Evolutionary conservation across 23 tunicate genomes (phyloP).

Genomic region (Styela clava): DNA sequence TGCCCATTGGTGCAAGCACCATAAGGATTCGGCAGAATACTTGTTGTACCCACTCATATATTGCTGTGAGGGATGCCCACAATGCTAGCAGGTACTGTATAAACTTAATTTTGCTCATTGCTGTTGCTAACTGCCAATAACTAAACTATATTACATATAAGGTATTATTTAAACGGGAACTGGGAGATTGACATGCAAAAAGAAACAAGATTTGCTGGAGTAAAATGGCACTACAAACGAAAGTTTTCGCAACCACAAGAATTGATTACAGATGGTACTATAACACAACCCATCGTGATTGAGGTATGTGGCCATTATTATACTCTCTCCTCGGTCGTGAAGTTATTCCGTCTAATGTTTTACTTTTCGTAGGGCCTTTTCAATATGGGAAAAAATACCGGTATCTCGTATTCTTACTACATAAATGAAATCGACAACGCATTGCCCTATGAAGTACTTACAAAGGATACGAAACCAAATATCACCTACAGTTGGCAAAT

Average conservation of each 20-base stretch:
- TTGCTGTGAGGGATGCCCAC: constrained; percentile 45
- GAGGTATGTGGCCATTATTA: constrained; percentile 38
- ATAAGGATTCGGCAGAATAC: constrained; percentile 42
- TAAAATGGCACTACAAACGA: constrained; percentile 61
- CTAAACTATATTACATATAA: too few relatives aligned
- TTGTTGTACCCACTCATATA: constrained; percentile 82
- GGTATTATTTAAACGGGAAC: constrained; percentile 78
- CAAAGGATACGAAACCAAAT: background rate
- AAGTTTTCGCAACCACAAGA: constrained; percentile 40
- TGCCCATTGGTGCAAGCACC: constrained; percentile 76
- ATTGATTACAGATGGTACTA: constrained; percentile 52
- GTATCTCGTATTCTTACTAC: constrained; percentile 64
- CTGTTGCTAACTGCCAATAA: too few relatives aligned
- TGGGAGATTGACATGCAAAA: constrained; percentile 74
- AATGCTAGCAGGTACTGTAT: constrained; percentile 21
- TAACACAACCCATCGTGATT: constrained; percentile 46
- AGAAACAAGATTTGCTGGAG: constrained; percentile 59
- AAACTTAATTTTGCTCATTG: too few relatives aligned
- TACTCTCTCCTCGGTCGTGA: too few relatives aligned
- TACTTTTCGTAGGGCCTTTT: too few relatives aligned
- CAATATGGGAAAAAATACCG: constrained; percentile 67
- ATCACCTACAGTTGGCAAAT: constrained; percentile 37
- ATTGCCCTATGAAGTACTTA: constrained; percentile 1
- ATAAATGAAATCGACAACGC: constrained; percentile 24
- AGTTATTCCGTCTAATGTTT: too few relatives aligned